Percentiles rank a stretch among this genome's conserved stretches.
These are phyloP conservation scores for Clistopyga incitator DNA, from an alignment of 2,888 invertebrate genomes.

Conservation along the genomic window DNA sequence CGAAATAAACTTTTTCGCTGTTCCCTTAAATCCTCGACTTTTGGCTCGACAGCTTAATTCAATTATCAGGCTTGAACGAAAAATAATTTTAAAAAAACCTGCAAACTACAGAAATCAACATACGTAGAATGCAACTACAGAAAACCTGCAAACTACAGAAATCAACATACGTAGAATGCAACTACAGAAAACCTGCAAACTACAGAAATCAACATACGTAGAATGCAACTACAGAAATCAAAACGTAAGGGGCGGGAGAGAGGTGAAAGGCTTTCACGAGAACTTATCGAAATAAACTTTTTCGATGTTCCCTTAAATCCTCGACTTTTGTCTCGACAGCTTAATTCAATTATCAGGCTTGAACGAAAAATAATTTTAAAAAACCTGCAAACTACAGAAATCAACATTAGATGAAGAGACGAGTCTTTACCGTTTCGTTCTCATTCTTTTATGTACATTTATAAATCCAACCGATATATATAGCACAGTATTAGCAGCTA, in stretches of 20 bases:
- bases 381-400: background rate
- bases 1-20: slow-evolving; percentile 54
- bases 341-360: slow-evolving; percentile 29
- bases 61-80: background rate
- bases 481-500: too few species aligned
- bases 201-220: too few species aligned
- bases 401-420: background rate
- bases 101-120: background rate
- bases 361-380: background rate
- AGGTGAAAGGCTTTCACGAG: slow-evolving; percentile 59
- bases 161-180: too few species aligned
- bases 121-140: too few species aligned
- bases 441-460: too few species aligned
- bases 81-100: background rate
- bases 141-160: background rate
- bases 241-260: background rate
- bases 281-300: slow-evolving; percentile 57
- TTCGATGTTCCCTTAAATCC: slow-evolving; percentile 44
- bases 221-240: too few species aligned
- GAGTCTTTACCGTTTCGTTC: too few species aligned
- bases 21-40: slow-evolving; percentile 47
- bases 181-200: too few species aligned
- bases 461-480: too few species aligned
- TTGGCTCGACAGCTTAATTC: slow-evolving; percentile 33
- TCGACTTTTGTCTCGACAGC: slow-evolving; percentile 14